Percentiles rank a stretch among this genome's conserved stretches.
Evolutionary conservation across 2,113 vertebrate genomes (phyloP).

Genomic region (Chionomys nivalis): DNA sequence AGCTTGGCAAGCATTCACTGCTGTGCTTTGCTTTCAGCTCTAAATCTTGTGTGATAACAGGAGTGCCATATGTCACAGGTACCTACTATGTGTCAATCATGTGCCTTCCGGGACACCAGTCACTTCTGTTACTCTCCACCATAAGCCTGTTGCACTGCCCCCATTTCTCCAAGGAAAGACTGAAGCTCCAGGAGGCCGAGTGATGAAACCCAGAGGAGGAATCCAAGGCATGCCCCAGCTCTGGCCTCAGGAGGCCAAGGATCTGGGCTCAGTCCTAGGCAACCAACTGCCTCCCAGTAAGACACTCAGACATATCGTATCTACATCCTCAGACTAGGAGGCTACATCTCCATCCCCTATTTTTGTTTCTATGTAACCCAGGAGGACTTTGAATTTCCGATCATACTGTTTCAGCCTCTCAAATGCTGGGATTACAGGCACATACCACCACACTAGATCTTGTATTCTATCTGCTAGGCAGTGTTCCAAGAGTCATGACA

Average conservation of each 20-base stretch:
- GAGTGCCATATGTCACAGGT: not conserved
- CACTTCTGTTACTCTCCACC: not conserved
- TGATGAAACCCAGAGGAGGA: not conserved
- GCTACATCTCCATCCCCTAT: too few relatives aligned
- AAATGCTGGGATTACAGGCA: not conserved
- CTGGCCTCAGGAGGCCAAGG: not conserved
- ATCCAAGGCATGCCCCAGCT: not conserved
- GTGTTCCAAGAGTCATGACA: not conserved
- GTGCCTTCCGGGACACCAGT: too few relatives aligned
- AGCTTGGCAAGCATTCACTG: not conserved
- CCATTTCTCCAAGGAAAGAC: not conserved
- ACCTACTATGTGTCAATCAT: not conserved
- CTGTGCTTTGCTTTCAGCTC: not conserved
- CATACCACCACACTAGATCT: not conserved
- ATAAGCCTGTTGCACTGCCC: too few relatives aligned
- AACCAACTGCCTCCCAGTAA: not conserved
- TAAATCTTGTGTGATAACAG: not conserved
- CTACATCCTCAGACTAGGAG: not conserved
- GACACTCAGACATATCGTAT: too few relatives aligned
- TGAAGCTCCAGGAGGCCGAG: not conserved
- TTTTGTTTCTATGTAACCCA: not conserved
- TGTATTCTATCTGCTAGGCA: not conserved
- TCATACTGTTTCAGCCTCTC: not conserved
- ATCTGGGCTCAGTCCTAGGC: not conserved
- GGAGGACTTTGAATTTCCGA: not conserved